Percentiles rank a stretch among this genome's conserved stretches.
These are phyloP conservation scores for Andrena hattorfiana DNA, from an alignment of 2,888 invertebrate genomes.

Conservation along the genomic window DNA sequence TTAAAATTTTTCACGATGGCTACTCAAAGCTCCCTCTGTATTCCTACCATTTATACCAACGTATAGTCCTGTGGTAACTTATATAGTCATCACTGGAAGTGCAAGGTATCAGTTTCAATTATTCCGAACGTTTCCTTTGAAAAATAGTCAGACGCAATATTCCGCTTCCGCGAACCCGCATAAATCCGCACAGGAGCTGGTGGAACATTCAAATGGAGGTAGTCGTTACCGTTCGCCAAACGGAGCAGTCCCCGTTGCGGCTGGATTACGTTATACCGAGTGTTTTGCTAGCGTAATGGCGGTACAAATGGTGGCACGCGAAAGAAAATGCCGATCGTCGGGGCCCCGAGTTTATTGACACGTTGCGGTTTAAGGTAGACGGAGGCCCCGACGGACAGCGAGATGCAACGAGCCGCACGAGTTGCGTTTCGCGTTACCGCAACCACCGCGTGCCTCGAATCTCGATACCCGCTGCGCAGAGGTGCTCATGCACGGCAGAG, in stretches of 20 bases:
- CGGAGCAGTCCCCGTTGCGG: slow-evolving; percentile 8
- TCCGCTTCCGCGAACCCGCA: too few species aligned
- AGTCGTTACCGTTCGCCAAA: background rate
- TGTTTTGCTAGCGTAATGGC: slow-evolving; percentile 32
- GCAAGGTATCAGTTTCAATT: too few species aligned
- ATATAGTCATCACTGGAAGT: too few species aligned
- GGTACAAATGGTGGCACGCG: slow-evolving; percentile 35
- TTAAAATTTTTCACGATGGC: too few species aligned
- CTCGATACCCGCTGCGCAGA: background rate
- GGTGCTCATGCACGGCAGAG: slow-evolving; percentile 17
- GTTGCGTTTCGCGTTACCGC: slow-evolving; percentile 61
- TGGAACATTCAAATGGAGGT: background rate
- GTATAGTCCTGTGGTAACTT: too few species aligned
- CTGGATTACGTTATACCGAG: slow-evolving; percentile 26
- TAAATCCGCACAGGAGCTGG: background rate
- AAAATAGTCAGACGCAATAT: background rate
- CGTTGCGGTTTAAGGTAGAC: slow-evolving; percentile 55
- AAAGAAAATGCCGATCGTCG: slow-evolving; percentile 26
- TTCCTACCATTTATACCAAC: too few species aligned
- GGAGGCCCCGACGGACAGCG: slow-evolving; percentile 37
- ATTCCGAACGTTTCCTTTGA: background rate
- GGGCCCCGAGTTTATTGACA: slow-evolving; percentile 59
- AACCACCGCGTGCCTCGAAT: slow-evolving; percentile 42
- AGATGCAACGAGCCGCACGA: slow-evolving; percentile 40
- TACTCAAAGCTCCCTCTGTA: too few species aligned